Evolutionary conservation across 1,140 invertebrate species (phyloP).

Genomic region (Steinernema feltiae): DNA sequence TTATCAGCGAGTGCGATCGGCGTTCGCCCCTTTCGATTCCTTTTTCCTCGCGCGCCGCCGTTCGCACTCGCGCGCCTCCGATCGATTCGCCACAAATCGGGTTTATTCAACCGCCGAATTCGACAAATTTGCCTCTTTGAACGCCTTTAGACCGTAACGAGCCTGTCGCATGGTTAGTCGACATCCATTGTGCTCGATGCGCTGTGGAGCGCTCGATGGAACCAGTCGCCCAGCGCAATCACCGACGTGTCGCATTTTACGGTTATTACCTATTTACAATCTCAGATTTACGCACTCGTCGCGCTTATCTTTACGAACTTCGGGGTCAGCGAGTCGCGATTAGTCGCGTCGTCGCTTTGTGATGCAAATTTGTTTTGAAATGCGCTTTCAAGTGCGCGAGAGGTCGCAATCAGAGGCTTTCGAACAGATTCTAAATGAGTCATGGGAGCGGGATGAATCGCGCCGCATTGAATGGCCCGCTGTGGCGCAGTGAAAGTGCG

Average conservation of each 20-base stretch:
- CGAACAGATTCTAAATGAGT: not conserved
- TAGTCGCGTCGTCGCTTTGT: not conserved
- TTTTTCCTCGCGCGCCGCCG: not conserved
- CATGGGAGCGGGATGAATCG: not conserved
- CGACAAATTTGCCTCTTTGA: too few species aligned
- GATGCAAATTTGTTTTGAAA: not conserved
- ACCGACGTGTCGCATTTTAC: slow-evolving; percentile 9
- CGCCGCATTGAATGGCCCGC: not conserved
- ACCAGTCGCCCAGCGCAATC: not conserved
- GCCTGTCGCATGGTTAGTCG: not conserved
- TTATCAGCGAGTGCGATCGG: too few species aligned
- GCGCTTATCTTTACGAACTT: slow-evolving; percentile 7
- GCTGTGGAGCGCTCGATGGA: not conserved
- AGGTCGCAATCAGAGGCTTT: not conserved
- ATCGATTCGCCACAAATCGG: not conserved
- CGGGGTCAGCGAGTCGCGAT: not conserved
- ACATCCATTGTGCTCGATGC: not conserved
- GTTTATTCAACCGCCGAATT: not conserved
- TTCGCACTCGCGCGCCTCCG: not conserved
- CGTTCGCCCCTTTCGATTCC: not conserved
- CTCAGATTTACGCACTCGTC: not conserved
- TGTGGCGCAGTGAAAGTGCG: not conserved
- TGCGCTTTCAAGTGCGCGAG: not conserved
- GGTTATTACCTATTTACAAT: slow-evolving; percentile 9
- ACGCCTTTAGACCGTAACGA: too few species aligned